phyloP scores from a whole-genome alignment of 2,797 vertebrate species.

The Taenioides sp. region DNA sequence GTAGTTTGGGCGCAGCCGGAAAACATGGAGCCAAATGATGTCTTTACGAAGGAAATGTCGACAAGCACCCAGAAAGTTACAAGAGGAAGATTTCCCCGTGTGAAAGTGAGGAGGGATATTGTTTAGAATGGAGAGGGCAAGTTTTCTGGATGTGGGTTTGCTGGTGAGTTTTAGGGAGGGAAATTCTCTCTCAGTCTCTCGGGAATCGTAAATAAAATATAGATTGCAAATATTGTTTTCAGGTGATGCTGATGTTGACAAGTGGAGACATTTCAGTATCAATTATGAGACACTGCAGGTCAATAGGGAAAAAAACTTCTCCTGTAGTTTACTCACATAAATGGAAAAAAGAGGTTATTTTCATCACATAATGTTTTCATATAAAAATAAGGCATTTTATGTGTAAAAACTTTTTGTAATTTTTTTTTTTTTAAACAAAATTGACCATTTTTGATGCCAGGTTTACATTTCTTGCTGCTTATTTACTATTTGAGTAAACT shows the following conservation, averaged over 20 bases:
- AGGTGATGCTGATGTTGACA: not conserved
- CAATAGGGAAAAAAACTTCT: too few relatives aligned
- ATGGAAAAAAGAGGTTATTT: too few relatives aligned
- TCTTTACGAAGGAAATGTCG: constrained; percentile 7
- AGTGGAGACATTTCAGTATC: too few relatives aligned
- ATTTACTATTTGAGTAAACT: too few relatives aligned
- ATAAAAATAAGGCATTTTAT: too few relatives aligned
- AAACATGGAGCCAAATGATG: constrained; percentile 16
- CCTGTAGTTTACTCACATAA: too few relatives aligned
- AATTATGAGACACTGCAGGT: too few relatives aligned
- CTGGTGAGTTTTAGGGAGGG: not conserved
- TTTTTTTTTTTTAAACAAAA: too few relatives aligned
- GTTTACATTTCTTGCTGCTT: too few relatives aligned
- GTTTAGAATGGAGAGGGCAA: not conserved
- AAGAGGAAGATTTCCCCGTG: not conserved
- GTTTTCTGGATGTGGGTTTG: not conserved
- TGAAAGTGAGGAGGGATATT: not conserved
- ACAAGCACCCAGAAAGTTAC: constrained; percentile 5
- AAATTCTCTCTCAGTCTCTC: not conserved
- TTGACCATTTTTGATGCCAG: too few relatives aligned
- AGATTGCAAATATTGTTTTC: not conserved
- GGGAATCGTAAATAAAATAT: not conserved
- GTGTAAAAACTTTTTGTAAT: too few relatives aligned
- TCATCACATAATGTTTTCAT: too few relatives aligned
- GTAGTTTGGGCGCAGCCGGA: constrained; percentile 11